Conservation (phyloP, 2,113 vertebrate species). For the Odocoileus hemionus region DNA sequence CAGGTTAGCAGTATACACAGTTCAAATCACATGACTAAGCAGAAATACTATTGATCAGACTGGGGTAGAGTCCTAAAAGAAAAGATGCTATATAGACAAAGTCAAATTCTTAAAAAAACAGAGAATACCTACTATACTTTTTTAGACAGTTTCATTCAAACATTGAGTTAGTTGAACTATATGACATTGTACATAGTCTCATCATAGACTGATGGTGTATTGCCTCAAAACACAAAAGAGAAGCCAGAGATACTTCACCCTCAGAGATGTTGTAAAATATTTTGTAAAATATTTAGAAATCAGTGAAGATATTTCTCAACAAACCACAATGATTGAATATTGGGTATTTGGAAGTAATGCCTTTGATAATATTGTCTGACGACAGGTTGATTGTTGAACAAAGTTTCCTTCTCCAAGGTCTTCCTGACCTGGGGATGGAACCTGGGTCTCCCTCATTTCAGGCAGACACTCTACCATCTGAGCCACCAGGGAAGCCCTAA, state of each 20-base stretch:
- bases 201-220: neutral
- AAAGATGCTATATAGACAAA: neutral
- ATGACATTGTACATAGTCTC: neutral
- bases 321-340: neutral
- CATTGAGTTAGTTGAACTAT: neutral
- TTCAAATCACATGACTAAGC: neutral
- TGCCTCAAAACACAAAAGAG: neutral
- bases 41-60: neutral
- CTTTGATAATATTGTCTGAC: neutral
- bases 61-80: neutral
- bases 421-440: accelerated
- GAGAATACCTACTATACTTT: neutral
- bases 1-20: neutral
- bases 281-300: slow-evolving; percentile 38
- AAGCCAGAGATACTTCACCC: neutral
- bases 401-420: neutral
- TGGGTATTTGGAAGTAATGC: neutral
- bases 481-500: neutral
- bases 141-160: neutral
- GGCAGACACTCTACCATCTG: neutral
- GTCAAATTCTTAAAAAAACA: neutral
- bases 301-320: neutral
- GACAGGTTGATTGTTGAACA: neutral
- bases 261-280: neutral
- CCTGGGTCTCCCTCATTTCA: neutral